A percentile compares a stretch with the other conserved stretches of the same genome.
phyloP scores from a whole-genome alignment of 2,113 vertebrate species.

The Serilophus lunatus region DNA sequence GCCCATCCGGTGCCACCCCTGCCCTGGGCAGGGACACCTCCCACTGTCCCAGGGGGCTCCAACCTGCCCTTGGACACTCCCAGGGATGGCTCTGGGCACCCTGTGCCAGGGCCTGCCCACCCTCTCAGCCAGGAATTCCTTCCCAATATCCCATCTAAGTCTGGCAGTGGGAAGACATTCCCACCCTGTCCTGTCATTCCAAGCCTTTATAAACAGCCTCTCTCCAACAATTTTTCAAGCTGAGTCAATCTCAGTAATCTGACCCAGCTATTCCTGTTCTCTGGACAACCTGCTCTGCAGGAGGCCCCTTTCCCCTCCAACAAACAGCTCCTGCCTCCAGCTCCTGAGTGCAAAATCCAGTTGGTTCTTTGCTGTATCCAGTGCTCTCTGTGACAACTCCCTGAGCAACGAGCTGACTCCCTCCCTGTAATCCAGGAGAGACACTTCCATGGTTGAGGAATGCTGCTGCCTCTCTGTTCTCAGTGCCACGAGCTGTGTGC shows the following conservation, averaged over 20 bases:
- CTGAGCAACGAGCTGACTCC: not conserved
- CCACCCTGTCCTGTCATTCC: not conserved
- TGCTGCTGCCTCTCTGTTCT: not conserved
- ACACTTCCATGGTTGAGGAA: not conserved
- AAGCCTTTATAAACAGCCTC: not conserved
- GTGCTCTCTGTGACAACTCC: not conserved
- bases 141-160: fast-evolving
- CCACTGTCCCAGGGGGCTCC: not conserved
- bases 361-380: too few relatives aligned
- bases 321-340: not conserved
- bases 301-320: not conserved
- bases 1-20: not conserved
- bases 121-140: not conserved
- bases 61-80: fast-evolving
- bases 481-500: not conserved
- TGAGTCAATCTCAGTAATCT: not conserved
- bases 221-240: not conserved
- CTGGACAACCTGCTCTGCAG: not conserved
- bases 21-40: not conserved
- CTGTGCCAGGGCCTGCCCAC: not conserved
- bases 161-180: not conserved
- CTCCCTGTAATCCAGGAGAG: not conserved
- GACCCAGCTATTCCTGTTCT: not conserved
- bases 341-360: not conserved
- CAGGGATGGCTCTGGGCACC: not conserved